phyloP scores from a whole-genome alignment of 2,113 vertebrate genomes.

The Cynoglossus semilaevis region DNA sequence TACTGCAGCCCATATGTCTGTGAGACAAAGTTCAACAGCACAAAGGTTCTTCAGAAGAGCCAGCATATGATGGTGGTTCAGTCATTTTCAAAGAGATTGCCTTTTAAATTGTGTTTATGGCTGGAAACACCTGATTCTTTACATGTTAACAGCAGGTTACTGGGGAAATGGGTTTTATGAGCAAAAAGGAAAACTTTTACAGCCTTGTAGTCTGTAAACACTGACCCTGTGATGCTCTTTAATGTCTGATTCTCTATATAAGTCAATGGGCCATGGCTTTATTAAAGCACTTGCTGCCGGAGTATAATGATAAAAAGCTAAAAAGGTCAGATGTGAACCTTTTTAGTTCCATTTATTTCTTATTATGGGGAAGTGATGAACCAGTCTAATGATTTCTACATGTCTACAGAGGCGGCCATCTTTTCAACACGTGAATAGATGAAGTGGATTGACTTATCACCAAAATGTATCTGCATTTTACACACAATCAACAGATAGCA shows the following conservation, averaged over 20 bases:
- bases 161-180: constrained; percentile 47
- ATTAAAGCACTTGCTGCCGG: background rate
- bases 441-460: constrained; percentile 30
- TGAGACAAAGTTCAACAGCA: constrained; percentile 36
- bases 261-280: constrained; percentile 5
- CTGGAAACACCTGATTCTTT: constrained; percentile 65
- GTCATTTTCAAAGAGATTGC: constrained; percentile 24
- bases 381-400: constrained; percentile 28
- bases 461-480: constrained; percentile 13
- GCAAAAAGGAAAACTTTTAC: constrained; percentile 33
- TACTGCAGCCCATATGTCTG: constrained; percentile 3
- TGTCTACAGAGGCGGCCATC: constrained; percentile 40
- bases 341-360: no score
- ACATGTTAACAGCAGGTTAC: constrained; percentile 49
- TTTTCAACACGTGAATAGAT: constrained; percentile 33
- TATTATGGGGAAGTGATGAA: no score
- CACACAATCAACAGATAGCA: no score
- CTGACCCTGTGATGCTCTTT: constrained; percentile 12
- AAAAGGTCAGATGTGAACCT: no score
- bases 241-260: constrained; percentile 13
- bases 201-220: constrained; percentile 19
- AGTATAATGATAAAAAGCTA: no score
- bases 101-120: constrained; percentile 62
- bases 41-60: constrained; percentile 48
- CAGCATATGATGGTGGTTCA: constrained; percentile 30